These are phyloP conservation scores for Chymomyza procnemis DNA, from an alignment of 2,888 invertebrate species.

Conservation along the genomic window DNA sequence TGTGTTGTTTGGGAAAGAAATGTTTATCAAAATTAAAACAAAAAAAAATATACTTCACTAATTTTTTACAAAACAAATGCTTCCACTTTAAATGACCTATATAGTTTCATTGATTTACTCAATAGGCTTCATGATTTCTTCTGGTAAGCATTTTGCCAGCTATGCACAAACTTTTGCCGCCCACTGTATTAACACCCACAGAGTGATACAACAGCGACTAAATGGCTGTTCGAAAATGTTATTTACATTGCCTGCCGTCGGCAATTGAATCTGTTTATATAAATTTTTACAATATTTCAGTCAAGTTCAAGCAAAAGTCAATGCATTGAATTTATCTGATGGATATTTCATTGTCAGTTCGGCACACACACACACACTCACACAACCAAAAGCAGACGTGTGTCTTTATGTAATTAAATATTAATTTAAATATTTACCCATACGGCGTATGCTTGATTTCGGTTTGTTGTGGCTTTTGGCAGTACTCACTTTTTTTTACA, in stretches of 20 bases:
- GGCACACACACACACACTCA: neutral
- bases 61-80: too few relatives aligned
- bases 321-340: neutral
- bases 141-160: too few relatives aligned
- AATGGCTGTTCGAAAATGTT: neutral
- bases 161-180: neutral
- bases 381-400: neutral
- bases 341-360: neutral
- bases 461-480: neutral
- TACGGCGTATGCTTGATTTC: slow-evolving; percentile 22
- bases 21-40: too few relatives aligned
- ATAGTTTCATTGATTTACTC: too few relatives aligned
- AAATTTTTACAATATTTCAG: neutral
- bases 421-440: slow-evolving; percentile 67
- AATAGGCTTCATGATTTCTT: too few relatives aligned
- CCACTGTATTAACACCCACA: neutral
- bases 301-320: neutral
- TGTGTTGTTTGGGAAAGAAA: too few relatives aligned
- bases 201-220: neutral
- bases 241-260: neutral
- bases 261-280: neutral
- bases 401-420: slow-evolving; percentile 49
- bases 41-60: too few relatives aligned
- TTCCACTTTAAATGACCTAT: too few relatives aligned
- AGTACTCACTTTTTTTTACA: neutral